Conservation (phyloP, 1,140 invertebrate genomes). For the Adoxophyes honmai region DNA sequence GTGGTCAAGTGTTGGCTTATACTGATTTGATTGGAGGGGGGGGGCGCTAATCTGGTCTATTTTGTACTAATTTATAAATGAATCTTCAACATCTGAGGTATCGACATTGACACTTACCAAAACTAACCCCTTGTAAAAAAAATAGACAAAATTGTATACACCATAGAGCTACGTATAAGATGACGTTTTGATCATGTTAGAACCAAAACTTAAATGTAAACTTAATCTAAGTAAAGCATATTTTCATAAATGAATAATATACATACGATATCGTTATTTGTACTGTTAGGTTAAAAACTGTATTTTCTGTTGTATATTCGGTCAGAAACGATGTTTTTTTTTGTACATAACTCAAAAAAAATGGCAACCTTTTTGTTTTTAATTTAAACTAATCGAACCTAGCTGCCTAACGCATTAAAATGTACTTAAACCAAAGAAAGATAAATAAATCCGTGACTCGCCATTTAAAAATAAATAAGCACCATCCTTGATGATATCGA, state of each 20-base stretch:
- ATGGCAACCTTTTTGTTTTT: slow-evolving; percentile 44
- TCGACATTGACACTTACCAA: slow-evolving; percentile 46
- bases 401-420: slow-evolving; percentile 36
- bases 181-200: slow-evolving; percentile 30
- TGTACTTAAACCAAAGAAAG: slow-evolving; percentile 25
- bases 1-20: no score
- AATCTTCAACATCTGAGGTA: slow-evolving; percentile 45
- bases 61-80: slow-evolving; percentile 45
- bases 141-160: slow-evolving; percentile 42
- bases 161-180: slow-evolving; percentile 25
- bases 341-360: slow-evolving; percentile 32
- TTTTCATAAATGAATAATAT: slow-evolving; percentile 59
- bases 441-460: slow-evolving; percentile 18
- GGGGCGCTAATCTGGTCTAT: no score
- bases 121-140: slow-evolving; percentile 51
- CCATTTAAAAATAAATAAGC: slow-evolving; percentile 5
- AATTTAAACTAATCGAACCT: slow-evolving; percentile 25
- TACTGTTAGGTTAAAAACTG: slow-evolving; percentile 63
- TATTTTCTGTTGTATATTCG: slow-evolving; percentile 20
- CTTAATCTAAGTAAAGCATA: slow-evolving; percentile 71
- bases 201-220: slow-evolving; percentile 44
- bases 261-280: slow-evolving; percentile 69
- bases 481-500: no score
- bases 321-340: slow-evolving; percentile 9
- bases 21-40: no score